These are phyloP conservation scores for Nysson spinosus DNA, from an alignment of 2,888 invertebrate species.

Conservation along the genomic window DNA sequence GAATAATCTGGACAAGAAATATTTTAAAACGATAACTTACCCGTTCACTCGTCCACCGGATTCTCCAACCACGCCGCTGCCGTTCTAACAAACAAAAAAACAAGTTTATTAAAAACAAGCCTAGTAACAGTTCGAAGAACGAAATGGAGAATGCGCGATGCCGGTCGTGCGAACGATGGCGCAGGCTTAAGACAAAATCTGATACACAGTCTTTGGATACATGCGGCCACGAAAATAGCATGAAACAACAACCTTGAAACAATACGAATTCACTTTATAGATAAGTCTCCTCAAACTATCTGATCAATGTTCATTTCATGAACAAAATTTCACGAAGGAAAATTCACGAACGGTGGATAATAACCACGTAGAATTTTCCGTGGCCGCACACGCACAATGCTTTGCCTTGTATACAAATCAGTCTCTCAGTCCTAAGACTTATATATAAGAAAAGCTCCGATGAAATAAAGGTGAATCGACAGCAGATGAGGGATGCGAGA, in stretches of 20 bases:
- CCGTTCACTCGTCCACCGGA: conserved; percentile 89
- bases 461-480: conserved; percentile 35
- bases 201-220: conserved; percentile 63
- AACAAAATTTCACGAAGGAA: too few species aligned
- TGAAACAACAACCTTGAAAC: not conserved
- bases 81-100: conserved; percentile 90
- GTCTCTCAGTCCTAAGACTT: conserved; percentile 36
- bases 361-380: conserved; percentile 29
- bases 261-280: not conserved
- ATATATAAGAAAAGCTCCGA: conserved; percentile 40
- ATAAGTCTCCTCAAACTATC: not conserved
- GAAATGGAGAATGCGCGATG: conserved; percentile 68
- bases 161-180: conserved; percentile 66
- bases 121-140: conserved; percentile 72
- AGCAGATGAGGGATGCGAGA: conserved; percentile 33
- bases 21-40: too few species aligned
- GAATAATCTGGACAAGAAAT: too few species aligned
- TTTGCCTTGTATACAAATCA: conserved; percentile 65
- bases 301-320: not conserved
- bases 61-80: conserved; percentile 87
- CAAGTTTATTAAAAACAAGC: conserved; percentile 78
- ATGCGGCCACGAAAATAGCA: conserved; percentile 48
- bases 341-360: not conserved
- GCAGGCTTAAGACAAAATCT: conserved; percentile 63
- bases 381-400: conserved; percentile 69